Conservation (phyloP, 2,888 invertebrate genomes). For the Drosophila lacicola region DNA sequence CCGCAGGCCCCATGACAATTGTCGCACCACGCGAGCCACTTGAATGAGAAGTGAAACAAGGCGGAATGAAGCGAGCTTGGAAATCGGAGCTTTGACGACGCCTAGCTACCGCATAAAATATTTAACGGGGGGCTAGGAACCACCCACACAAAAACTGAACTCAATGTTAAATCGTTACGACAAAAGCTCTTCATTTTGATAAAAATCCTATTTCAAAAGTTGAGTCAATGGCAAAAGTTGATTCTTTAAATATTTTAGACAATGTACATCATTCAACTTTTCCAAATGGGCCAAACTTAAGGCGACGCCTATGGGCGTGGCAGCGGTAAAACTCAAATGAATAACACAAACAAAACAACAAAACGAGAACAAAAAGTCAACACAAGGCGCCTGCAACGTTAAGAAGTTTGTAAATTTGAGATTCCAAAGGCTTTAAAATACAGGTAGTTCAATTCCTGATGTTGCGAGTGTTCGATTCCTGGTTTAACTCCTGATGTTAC, state of each 20-base stretch:
- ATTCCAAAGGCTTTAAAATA: slow-evolving; percentile 23
- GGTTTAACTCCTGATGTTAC: background rate
- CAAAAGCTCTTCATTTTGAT: slow-evolving; percentile 23
- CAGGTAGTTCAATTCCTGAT: background rate
- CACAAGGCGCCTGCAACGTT: slow-evolving; percentile 4
- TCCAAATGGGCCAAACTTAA: slow-evolving; percentile 5
- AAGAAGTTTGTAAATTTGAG: slow-evolving; percentile 14
- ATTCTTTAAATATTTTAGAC: background rate
- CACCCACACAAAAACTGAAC: background rate
- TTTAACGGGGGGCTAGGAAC: background rate
- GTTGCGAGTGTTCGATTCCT: background rate
- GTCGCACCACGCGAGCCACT: slow-evolving; percentile 10
- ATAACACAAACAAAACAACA: slow-evolving; percentile 19
- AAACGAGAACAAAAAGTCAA: slow-evolving; percentile 13
- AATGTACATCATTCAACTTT: background rate
- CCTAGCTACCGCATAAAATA: slow-evolving; percentile 32
- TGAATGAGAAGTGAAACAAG: slow-evolving; percentile 1
- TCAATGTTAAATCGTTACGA: slow-evolving; percentile 19
- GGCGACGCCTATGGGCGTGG: slow-evolving; percentile 10
- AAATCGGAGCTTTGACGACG: slow-evolving; percentile 33
- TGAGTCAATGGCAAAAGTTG: slow-evolving; percentile 29
- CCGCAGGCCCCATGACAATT: slow-evolving; percentile 25
- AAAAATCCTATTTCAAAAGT: slow-evolving; percentile 13
- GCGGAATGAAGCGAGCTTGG: slow-evolving; percentile 37
- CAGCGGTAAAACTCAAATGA: slow-evolving; percentile 15